Base-by-base conservation (phyloP, 2,888 invertebrate species). In the Cloeon dipterum region DNA sequence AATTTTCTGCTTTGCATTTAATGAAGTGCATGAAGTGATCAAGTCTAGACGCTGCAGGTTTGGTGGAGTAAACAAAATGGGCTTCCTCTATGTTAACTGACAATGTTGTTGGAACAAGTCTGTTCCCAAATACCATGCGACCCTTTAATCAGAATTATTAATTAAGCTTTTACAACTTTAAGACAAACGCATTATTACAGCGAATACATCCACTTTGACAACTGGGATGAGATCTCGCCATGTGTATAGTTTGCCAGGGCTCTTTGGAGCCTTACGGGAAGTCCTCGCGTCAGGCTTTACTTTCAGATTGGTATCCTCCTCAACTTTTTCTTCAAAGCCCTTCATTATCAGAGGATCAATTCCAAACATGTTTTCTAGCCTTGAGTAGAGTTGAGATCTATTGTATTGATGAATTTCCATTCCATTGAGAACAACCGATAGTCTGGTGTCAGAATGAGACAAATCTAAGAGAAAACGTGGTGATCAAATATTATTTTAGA, bases 211-310 rank as follows among this genome's bases (percentile, higher is more conserved):
- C 44, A 89, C 67, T 63, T 94, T 94, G 42, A 91, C 91, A 38
- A 93, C 89, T 23, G 94, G 94, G 51, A 94, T 85, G 45, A 94
- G 68, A 61, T 93, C 91, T 43, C 93, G 65, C 94, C 93, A 94
- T 3, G 85, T 83, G 45, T 82, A 29, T 13, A 29, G n/a, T n/a
- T 29, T 29, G n/a, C 29, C 29, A 14, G 29, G 29, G 5, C 44
- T 42, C 25, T 46, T 45, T 14, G 42, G 41, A 20, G 32, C 40
- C 7, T 21, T 39, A 5, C 38, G 38, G 8, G 38, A 38, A n/a
- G 23, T 25, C 25, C 34, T 33, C 14, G 38, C 26, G 2, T 33
- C 38, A 8, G 29, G 25, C 18, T 32, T 33, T 11, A 33, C 38
- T 19, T 25, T 23, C 11, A 29, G 32, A 20, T 25, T 34, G 19